Base-by-base conservation (phyloP, 2,797 vertebrate genomes). In the Poliocrania exsul region DNA sequence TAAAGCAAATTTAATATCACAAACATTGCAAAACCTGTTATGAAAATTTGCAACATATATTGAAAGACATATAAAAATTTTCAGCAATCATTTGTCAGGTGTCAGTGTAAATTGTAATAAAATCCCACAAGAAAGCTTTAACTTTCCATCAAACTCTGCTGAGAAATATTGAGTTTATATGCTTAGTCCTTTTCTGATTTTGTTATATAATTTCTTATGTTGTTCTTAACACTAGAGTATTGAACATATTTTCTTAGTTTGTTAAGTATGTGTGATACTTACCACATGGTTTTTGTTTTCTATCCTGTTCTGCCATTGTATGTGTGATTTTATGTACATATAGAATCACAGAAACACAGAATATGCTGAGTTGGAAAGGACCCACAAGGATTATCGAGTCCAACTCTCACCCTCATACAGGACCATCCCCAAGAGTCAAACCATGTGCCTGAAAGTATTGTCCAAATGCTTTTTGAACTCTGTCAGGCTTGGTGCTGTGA, bases 1-100 rank as follows among this genome's bases (percentile, higher is more conserved):
- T 64, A 38, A 69, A 88, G 81, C 57, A 95, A 94, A 67, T 89
- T 71, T 89, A 86, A 91, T 95, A 94, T 77, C 50, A 88, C 49
- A 47, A 35, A 53, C 62, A 81, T 61, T 93, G 44, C 42, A 88
- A 80, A 93, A 33, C 40, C 51, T 92, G 47, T 69, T 89, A 53
- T n/a, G 79, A 94, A 93, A 86, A 56, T 86, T 60, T 84, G 53
- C 40, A 78, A 57, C 50, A n/a, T 72, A 81, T 83, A 62, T 53
- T 84, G 33, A 85, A 72, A 69, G 38, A 75, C 61, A 69, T 49
- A 73, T 58, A 74, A 82, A 71, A 10, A 42, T 88, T 93, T 93
- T 72, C 51, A 79, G 70, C 11, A 79, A 81, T 60, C 56, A 62
- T 92, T 94, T 93, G 44, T 86, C 80, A 92, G 47, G 25, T 84